These are phyloP conservation scores for Sebastes hubbsi DNA, from an alignment of 2,797 vertebrate species.

Conservation along the genomic window DNA sequence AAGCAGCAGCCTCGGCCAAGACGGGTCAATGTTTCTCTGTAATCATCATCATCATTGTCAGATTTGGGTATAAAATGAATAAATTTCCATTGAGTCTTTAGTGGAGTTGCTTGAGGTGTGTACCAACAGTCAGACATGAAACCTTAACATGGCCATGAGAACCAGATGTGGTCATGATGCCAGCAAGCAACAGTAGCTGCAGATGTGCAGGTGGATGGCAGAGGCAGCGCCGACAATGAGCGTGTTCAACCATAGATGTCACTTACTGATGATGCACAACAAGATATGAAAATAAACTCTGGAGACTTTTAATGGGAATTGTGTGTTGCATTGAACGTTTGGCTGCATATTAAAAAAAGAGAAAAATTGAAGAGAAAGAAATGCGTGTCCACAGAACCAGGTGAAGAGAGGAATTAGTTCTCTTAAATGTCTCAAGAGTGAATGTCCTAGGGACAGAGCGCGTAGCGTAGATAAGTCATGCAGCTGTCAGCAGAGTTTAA, in stretches of 20 bases:
- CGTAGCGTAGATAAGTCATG: not conserved
- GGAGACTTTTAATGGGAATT: slow-evolving; percentile 17
- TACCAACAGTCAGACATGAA: slow-evolving; percentile 43
- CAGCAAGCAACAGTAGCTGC: too few species aligned
- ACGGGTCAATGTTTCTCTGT: not conserved
- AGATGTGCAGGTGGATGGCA: slow-evolving; percentile 36
- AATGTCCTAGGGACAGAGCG: not conserved
- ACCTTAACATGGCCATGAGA: slow-evolving; percentile 29
- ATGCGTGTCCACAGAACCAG: not conserved
- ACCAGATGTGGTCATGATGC: not conserved
- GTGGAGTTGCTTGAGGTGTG: slow-evolving; percentile 46
- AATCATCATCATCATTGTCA: slow-evolving; percentile 42
- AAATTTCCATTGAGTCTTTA: slow-evolving; percentile 9
- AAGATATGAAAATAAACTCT: slow-evolving; percentile 35
- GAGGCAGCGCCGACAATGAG: not conserved
- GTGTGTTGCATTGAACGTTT: slow-evolving; percentile 6
- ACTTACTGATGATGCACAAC: slow-evolving; percentile 40
- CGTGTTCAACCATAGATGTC: slow-evolving; percentile 40
- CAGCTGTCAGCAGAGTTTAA: not conserved
- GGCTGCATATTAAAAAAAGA: not conserved
- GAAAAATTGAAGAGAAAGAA: not conserved
- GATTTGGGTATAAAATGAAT: slow-evolving; percentile 7
- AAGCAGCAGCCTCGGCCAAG: not conserved
- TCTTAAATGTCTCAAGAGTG: not conserved
- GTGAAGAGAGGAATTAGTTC: not conserved